Base-by-base conservation (phyloP, 2,888 invertebrate genomes). In the Octonoba sinensis region DNA sequence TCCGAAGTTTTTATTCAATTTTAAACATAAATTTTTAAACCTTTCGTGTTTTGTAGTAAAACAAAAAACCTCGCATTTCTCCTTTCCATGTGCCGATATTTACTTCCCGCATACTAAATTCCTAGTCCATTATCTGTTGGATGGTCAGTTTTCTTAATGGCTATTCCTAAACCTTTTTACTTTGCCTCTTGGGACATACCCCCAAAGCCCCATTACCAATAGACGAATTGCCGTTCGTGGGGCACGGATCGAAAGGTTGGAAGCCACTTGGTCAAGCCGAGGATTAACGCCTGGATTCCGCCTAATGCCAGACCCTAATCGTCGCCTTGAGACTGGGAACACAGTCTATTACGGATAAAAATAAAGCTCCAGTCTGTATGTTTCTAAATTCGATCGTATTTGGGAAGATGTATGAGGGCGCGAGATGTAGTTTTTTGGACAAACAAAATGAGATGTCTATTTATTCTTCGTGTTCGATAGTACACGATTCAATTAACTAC, bases 241-340 rank as follows among this genome's bases (percentile, higher is more conserved):
- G 24, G 27, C 44, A 69, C 49, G 57, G 57, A 69, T 70, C 51
- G 70, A 69, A 65, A 78, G 70, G 71, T 78, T 64, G 71, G 71
- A 62, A 64, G 78, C 24, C 65, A 47, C 47, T 66, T 64, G 72
- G 66, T 78, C 78, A 78, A 78, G 59, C 72, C 72, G 44, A 36
- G 72, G 78, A 79, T 79, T 79, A 79, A 71, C 60, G 72, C 78
- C 70, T 79, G 72, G 72, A 79, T 72, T 79, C 66, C 60, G 66
- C 54, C 66, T 71, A 72, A 78, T 78, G 72, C 66, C 66, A 56
- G 59, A 46, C 44, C 64, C 72, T 79, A 72, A 79, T 79, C 78
- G 78, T 59, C 65, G 46, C 66, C 64, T 15, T 22, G 66, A 72
- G 77, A 65, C 65, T 57, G 49, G 24, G 16, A 62, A 36, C 69